Conservation (phyloP, 2,113 vertebrate genomes). For the Campylomormyrus tamandua region DNA sequence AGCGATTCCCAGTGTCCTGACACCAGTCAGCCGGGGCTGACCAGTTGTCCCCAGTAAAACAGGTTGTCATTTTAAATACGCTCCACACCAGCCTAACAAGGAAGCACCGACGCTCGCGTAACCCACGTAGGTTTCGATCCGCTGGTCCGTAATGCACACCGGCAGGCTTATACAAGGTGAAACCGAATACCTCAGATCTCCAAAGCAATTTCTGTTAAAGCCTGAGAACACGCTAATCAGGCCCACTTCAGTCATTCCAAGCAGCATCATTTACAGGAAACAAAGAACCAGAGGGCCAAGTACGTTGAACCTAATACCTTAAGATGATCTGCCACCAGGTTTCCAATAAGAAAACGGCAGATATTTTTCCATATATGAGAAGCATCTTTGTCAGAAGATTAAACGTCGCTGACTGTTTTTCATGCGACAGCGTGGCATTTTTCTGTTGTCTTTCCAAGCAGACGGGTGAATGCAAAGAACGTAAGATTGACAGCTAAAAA, state of each 20-base stretch:
- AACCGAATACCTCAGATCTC: not conserved
- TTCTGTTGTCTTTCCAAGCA: constrained; percentile 14
- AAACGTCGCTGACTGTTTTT: not conserved
- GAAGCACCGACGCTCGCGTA: not conserved
- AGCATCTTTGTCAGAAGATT: not conserved
- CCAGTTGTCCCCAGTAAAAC: constrained; percentile 6
- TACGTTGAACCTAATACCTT: not conserved
- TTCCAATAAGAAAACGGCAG: not conserved
- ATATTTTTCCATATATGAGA: not conserved
- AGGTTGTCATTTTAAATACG: not conserved
- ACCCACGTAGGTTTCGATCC: not conserved
- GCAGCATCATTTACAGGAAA: not conserved
- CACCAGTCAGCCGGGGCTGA: not conserved
- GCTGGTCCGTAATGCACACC: not conserved
- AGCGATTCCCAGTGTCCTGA: not conserved
- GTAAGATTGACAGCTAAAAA: constrained; percentile 8
- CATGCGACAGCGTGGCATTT: not conserved
- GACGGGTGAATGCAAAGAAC: not conserved
- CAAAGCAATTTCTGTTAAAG: not conserved
- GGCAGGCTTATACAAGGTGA: not conserved
- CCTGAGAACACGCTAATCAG: not conserved
- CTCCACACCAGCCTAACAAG: not conserved
- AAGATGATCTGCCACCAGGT: not conserved
- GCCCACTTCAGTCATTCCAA: not conserved
- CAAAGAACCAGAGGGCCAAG: not conserved